Conservation (phyloP, 2,113 vertebrate species). For the Bothrops jararaca region DNA sequence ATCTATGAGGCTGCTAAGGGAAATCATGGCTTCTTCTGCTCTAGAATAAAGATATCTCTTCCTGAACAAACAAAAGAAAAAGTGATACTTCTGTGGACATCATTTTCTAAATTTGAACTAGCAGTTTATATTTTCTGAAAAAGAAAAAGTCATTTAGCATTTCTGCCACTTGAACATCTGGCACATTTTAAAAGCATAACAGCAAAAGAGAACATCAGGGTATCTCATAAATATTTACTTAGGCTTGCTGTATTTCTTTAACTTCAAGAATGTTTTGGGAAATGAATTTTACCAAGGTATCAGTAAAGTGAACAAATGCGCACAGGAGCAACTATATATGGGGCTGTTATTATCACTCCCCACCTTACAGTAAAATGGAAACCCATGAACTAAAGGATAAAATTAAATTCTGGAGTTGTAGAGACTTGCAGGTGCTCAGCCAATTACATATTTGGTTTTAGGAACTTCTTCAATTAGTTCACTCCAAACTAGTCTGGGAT, state of each 20-base stretch:
- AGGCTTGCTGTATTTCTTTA: neutral
- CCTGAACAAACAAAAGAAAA: neutral
- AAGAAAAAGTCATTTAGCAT: neutral
- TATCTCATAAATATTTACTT: neutral
- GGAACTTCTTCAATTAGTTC: neutral
- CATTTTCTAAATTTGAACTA: neutral
- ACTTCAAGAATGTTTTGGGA: neutral
- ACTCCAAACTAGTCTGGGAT: neutral
- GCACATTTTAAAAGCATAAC: neutral
- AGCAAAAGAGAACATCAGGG: neutral
- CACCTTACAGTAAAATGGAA: neutral
- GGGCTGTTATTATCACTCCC: neutral
- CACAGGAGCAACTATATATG: no score
- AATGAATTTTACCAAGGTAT: neutral
- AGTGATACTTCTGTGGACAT: neutral
- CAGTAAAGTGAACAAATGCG: neutral
- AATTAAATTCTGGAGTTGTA: neutral
- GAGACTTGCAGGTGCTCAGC: neutral
- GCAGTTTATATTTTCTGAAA: neutral
- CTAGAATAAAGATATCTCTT: neutral
- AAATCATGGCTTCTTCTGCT: neutral
- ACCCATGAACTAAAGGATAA: neutral
- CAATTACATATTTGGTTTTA: neutral
- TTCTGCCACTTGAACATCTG: neutral
- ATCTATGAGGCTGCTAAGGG: neutral